Conservation (phyloP, 2,888 invertebrate species). For the Napeogenes sylphis region DNA sequence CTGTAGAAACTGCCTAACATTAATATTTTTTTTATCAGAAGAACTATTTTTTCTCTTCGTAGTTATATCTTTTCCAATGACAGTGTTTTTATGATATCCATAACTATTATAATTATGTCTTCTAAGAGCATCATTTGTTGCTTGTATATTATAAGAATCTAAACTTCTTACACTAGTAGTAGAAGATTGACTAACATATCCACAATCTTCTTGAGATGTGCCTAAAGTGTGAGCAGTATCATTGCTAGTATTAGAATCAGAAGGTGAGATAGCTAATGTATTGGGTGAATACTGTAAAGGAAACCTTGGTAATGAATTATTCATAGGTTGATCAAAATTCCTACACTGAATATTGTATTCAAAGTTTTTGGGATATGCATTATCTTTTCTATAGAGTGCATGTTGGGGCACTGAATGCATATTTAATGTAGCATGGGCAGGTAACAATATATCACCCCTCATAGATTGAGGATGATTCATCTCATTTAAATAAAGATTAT, state of each 20-base stretch:
- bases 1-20: constrained; percentile 71
- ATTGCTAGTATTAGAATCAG: constrained; percentile 66
- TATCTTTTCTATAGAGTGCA: constrained; percentile 61
- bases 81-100: constrained; percentile 36
- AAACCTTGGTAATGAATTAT: constrained; percentile 52
- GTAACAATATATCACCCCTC: constrained; percentile 54
- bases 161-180: constrained; percentile 64
- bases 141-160: constrained; percentile 52
- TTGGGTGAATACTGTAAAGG: constrained; percentile 66
- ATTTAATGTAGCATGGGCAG: constrained; percentile 53
- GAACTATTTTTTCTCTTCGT: constrained; percentile 39
- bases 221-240: constrained; percentile 57
- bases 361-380: constrained; percentile 49
- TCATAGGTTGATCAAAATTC: constrained; percentile 52
- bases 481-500: constrained; percentile 60
- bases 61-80: constrained; percentile 16
- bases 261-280: constrained; percentile 66
- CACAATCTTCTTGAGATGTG: constrained; percentile 66
- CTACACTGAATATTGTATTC: constrained; percentile 58
- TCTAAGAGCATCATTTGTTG: constrained; percentile 54
- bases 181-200: constrained; percentile 72
- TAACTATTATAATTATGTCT: constrained; percentile 57
- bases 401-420: constrained; percentile 53
- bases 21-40: constrained; percentile 55
- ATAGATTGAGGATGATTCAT: constrained; percentile 47